Evolutionary conservation across 1,140 invertebrate species (phyloP), one percentile per base, ranked within the genome.

Genomic region (Heliconius congener): DNA sequence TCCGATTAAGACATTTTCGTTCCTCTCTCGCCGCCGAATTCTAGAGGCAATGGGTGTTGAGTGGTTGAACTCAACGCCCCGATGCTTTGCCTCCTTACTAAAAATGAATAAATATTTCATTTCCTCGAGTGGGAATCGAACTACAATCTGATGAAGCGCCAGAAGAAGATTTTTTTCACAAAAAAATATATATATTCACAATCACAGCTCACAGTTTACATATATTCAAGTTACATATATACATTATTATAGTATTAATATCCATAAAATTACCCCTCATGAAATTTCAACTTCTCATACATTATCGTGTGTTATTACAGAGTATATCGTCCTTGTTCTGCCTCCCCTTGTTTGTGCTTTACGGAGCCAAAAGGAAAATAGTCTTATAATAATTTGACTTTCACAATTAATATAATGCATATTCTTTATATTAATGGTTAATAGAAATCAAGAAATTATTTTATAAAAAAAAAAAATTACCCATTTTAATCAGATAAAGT

Each of bases 281-380:
- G 60, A 66, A 66, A 66, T 66, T 66, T 66, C 60, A 66, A 66
- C 87, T 88, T 84, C 81, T 83, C 83, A 84, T 86, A 88, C 84
- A 86, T 88, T 84, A 89, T 89, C 83, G 83, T 87, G 82, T 85
- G 81, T 90, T 92, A 90, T 89, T 85, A 84, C 87, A 89, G 60
- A 16, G 60, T 66, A 30, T 66, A 66, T 66, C 16, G 30, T 66
- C 60, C 60, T 27, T 1, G 9, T 66, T 66, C 23, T 30, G 60
- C 23, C 60, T 66, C 60, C 60, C 60, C 60, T 30, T 66, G 60
- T 30, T 66, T 13, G 60, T 66, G 13, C 27, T 66, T 66, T 30
- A 30, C 23, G 27, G 23, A 66, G 60, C 23, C 9, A 66, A 9
- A 23, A 66, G 60, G 60, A 66, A 66, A 66, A 66, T 66, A 66